phyloP scores from a whole-genome alignment of 2,797 vertebrate species.

The Melanotaenia nigrans region DNA sequence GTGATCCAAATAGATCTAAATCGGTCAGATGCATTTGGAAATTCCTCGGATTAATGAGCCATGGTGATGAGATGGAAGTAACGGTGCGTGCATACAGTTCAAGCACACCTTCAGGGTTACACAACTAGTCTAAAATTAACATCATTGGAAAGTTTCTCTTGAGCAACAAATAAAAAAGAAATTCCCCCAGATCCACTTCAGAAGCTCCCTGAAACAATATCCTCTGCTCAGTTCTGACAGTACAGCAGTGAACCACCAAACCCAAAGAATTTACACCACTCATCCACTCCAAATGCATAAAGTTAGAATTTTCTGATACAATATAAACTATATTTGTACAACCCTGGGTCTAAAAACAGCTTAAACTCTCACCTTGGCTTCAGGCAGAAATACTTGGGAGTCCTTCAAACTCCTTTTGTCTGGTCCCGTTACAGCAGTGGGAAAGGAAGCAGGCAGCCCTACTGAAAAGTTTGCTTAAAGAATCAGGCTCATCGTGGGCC shows the following conservation, averaged over 20 bases:
- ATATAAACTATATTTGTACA: constrained; percentile 1
- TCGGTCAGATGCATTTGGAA: constrained; percentile 54
- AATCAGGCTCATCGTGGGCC: constrained; percentile 62
- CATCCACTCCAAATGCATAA: constrained; percentile 3
- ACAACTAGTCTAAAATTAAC: constrained; percentile 8
- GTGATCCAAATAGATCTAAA: constrained; percentile 44
- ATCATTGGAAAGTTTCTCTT: not conserved
- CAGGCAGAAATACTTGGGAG: constrained; percentile 66
- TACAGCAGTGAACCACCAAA: constrained; percentile 25
- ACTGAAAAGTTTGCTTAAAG: constrained; percentile 84
- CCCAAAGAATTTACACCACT: not conserved
- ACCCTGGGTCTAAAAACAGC: constrained; percentile 4
- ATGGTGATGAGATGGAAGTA: constrained; percentile 41
- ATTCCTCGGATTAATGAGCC: constrained; percentile 57
- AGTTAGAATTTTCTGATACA: constrained; percentile 10
- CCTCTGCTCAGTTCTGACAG: constrained; percentile 45
- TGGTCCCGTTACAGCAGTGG: constrained; percentile 65
- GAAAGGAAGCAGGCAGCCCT: constrained; percentile 74
- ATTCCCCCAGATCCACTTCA: not conserved
- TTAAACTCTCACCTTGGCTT: constrained; percentile 79
- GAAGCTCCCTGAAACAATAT: constrained; percentile 20
- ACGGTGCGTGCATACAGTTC: constrained; percentile 19
- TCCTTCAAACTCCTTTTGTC: constrained; percentile 69
- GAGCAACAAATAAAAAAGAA: constrained; percentile 11
- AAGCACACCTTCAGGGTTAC: not conserved